Percentiles rank a stretch among this genome's conserved stretches.
Conservation (phyloP, 2,113 vertebrate species). For the Spheniscus mendiculus region DNA sequence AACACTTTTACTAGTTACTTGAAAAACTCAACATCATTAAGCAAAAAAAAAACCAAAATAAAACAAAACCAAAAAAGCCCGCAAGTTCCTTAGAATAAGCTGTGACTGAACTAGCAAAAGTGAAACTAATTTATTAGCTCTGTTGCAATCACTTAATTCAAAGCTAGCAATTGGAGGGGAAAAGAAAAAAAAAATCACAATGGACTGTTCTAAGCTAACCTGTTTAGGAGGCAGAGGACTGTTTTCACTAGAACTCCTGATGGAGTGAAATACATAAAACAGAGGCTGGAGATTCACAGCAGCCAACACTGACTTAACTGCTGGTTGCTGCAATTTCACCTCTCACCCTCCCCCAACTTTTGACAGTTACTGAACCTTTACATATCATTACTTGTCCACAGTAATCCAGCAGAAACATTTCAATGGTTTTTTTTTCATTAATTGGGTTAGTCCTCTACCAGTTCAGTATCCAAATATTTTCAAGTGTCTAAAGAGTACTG, state of each 20-base stretch:
- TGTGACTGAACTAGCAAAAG: neutral
- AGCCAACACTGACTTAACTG: neutral
- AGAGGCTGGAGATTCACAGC: neutral
- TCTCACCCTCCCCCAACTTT: neutral
- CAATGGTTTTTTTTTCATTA: neutral
- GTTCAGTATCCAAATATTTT: neutral
- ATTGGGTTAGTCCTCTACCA: neutral
- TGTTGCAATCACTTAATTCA: neutral
- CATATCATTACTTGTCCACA: rapidly evolving
- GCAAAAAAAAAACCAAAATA: neutral
- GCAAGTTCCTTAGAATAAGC: neutral
- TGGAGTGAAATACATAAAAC: neutral
- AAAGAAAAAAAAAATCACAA: neutral
- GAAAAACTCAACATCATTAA: neutral
- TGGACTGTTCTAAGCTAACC: neutral
- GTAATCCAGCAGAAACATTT: neutral
- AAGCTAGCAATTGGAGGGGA: neutral
- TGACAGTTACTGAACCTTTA: neutral
- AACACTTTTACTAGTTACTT: neutral
- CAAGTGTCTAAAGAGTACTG: neutral
- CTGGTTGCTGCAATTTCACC: neutral
- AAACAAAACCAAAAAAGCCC: too few relatives aligned
- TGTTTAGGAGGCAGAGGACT: neutral
- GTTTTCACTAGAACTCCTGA: neutral
- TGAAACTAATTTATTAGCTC: neutral